phyloP scores from a whole-genome alignment of 2,113 vertebrate genomes.

The Otus sunia region DNA sequence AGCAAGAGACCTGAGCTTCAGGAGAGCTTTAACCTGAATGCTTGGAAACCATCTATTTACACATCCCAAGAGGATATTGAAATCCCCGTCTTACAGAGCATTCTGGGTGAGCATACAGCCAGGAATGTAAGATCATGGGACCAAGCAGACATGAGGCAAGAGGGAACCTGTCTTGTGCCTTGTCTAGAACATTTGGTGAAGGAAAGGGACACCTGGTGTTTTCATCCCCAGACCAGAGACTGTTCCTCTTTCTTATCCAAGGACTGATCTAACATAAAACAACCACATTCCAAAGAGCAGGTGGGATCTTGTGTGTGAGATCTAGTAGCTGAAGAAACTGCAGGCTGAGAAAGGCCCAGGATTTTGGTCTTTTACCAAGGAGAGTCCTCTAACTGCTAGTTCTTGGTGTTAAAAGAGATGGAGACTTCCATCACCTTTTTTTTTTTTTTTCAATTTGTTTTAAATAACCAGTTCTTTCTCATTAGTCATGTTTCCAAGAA shows the following conservation, averaged over 20 bases:
- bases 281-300: not conserved
- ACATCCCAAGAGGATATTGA: not conserved
- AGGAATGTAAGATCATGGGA: not conserved
- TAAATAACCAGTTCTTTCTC: not conserved
- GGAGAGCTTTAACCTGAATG: not conserved
- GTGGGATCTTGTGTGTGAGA: not conserved
- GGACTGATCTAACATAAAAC: not conserved
- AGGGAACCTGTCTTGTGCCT: not conserved
- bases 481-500: not conserved
- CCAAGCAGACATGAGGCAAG: not conserved
- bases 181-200: not conserved
- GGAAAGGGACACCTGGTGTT: not conserved
- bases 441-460: not conserved
- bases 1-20: not conserved
- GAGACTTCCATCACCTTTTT: accelerated
- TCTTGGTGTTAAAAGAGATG: not conserved
- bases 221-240: not conserved
- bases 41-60: not conserved
- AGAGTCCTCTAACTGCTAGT: not conserved
- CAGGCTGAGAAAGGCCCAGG: not conserved
- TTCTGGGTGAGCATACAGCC: not conserved
- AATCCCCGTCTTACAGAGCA: not conserved
- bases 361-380: not conserved
- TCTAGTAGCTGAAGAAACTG: not conserved
- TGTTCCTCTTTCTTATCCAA: not conserved